Conservation (phyloP, 2,888 invertebrate genomes). For the Tenthredo scrophulariae region DNA sequence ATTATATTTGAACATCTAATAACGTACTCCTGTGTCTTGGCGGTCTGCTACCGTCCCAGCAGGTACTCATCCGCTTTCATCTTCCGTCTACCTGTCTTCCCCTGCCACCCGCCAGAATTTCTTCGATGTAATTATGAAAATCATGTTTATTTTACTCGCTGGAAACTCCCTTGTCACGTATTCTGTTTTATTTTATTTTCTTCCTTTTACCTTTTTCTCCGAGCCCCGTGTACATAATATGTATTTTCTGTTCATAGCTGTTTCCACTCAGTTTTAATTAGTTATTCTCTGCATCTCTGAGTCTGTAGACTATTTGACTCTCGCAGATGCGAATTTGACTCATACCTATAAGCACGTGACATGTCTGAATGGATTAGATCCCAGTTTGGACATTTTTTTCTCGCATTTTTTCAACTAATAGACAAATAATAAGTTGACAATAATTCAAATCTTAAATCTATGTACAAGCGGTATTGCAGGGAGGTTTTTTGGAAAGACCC, state of each 20-base stretch:
- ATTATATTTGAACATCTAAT: slow-evolving; percentile 42
- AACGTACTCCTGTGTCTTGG: not conserved
- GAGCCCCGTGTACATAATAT: not conserved
- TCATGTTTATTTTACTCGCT: slow-evolving; percentile 64
- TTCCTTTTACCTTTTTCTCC: not conserved
- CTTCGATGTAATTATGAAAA: slow-evolving; percentile 69
- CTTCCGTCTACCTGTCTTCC: slow-evolving; percentile 9
- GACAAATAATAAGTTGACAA: slow-evolving; percentile 57
- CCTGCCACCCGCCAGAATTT: slow-evolving; percentile 40
- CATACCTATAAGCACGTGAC: not conserved
- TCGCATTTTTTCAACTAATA: slow-evolving; percentile 55
- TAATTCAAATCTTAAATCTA: not conserved
- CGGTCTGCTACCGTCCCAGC: slow-evolving; percentile 2
- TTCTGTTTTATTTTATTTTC: not conserved
- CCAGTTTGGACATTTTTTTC: not conserved
- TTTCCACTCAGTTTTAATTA: slow-evolving; percentile 50
- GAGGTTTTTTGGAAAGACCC: slow-evolving; percentile 55
- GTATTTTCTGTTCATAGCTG: slow-evolving; percentile 35
- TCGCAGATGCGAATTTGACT: not conserved
- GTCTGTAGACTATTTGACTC: not conserved
- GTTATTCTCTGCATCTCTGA: slow-evolving; percentile 8
- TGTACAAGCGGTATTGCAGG: slow-evolving; percentile 52
- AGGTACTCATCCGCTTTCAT: slow-evolving; percentile 21
- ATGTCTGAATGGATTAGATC: not conserved
- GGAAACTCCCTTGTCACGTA: slow-evolving; percentile 20